Evolutionary conservation across 2,797 vertebrate genomes (phyloP), one percentile per base, ranked within the genome.

Genomic region (Decapterus maruadsi): DNA sequence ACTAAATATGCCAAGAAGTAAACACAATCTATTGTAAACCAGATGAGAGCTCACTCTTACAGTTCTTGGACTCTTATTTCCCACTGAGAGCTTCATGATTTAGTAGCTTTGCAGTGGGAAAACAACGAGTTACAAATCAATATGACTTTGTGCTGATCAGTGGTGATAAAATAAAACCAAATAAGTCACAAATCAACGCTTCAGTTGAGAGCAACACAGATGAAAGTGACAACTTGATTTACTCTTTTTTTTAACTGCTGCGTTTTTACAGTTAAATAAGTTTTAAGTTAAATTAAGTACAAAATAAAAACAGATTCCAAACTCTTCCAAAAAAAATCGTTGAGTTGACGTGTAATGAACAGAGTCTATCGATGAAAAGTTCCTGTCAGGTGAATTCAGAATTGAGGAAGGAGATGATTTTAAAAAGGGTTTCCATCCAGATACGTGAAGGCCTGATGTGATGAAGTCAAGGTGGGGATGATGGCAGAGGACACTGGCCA

Each of bases 401-500:
- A 43, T 62, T 19, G 16, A 71, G 12, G 13, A 56, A 50, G 0
- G 16, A 57, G 10, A 45, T 45, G 43, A 45, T 45, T 1, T 43
- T 1, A 4, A 46, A 58, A 22, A 56, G 38, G 29, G 14, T 11
- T 40, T 58, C 34, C 43, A 13, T 81, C 19, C 56, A 66, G 60
- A 54, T 10, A 43, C 69, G 31, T 29, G 51, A 78, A 53, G 40
- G 57, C n/a, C 61, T 59, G 71, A 54, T 8, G 7, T 42, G 55
- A 67, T 12, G 65, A 60, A 58, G 60, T 36, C 22, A 9, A 61
- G 71, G 63, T 67, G 43, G 53, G 29, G 58, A 70, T n/a, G 19
- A 40, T 16, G 50, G 43, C 63, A 22, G 72, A 70, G 22, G 34
- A 78, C 75, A 17, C 38, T 36, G 57, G 58, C 64, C 68, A 74